Base-by-base conservation (phyloP, 2,113 vertebrate genomes). In the Cinclus cinclus region DNA sequence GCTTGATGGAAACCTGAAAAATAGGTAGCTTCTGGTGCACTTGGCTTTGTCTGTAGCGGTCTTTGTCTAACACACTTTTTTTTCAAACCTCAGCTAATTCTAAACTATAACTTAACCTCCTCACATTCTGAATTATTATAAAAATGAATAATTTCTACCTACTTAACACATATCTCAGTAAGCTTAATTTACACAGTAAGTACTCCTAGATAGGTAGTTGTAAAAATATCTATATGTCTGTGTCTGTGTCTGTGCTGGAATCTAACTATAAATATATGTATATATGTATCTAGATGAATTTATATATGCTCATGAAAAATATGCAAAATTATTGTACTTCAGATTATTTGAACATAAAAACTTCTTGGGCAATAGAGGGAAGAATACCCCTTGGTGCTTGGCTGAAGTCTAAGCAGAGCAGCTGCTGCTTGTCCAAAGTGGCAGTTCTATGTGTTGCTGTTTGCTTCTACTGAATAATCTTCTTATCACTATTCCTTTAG, bases 381-480 rank as follows among this genome's bases (percentile, higher is more conserved):
- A 68, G 31, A 42, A 6, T 70, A 92, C 6, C 33, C 39, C 15
- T 55, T 69, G 50, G 15, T 87, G 25, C 33, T 82, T 93, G 62
- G n/a, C 42, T 94, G 78, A 77, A 89, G 16, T 17, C 28, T 58
- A 63, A 53, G 25, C 15, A 95, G 53, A 92, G 49, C 89, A 91
- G 64, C 90, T 86, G 78, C 24, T 70, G 23, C 88, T 96, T 65
- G 17, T 89, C 37, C 59, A 41, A 76, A 88, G 81, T 42, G 37
- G 37, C 49, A 89, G 74, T 44, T 94, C 94, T 89, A 30, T 27
- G 30, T 60, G 52, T 77, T 88, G 27, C 42, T 83, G 33, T 85
- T 94, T 90, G 44, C 78, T 93, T 95, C 80, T 81, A 81, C 58
- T 8, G 6, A 90, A 87, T 44, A 15, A 83, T 91, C 52, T 89